These are phyloP conservation scores for Microcebus griseorufus DNA, from an alignment of 2,113 vertebrate genomes.

Conservation along the genomic window DNA sequence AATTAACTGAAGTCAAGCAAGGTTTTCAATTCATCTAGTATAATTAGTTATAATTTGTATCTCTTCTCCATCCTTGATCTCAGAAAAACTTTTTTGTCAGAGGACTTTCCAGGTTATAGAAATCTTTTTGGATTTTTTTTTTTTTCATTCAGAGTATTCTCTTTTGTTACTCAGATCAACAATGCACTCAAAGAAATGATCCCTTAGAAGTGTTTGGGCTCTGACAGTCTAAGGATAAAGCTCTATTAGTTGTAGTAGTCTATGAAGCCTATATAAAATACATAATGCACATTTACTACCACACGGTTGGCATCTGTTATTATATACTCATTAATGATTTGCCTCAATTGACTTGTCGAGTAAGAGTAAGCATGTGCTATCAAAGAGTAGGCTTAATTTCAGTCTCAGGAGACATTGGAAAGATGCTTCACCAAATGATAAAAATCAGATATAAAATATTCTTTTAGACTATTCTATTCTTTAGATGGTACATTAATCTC, in stretches of 20 bases:
- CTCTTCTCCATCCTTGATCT: neutral
- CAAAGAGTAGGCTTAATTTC: neutral
- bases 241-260: neutral
- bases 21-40: neutral
- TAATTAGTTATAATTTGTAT: neutral
- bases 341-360: neutral
- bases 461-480: neutral
- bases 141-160: neutral
- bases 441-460: neutral
- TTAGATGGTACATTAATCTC: neutral
- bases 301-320: neutral
- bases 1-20: neutral
- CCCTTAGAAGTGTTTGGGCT: neutral
- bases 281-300: neutral
- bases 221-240: neutral
- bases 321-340: neutral
- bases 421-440: neutral
- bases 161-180: neutral
- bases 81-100: neutral
- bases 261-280: neutral
- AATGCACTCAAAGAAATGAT: neutral
- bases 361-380: neutral
- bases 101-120: neutral
- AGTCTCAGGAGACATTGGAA: neutral
- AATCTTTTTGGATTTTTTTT: neutral